phyloP scores from a whole-genome alignment of 2,797 vertebrate genomes.

The Phoxinus dragarum region DNA sequence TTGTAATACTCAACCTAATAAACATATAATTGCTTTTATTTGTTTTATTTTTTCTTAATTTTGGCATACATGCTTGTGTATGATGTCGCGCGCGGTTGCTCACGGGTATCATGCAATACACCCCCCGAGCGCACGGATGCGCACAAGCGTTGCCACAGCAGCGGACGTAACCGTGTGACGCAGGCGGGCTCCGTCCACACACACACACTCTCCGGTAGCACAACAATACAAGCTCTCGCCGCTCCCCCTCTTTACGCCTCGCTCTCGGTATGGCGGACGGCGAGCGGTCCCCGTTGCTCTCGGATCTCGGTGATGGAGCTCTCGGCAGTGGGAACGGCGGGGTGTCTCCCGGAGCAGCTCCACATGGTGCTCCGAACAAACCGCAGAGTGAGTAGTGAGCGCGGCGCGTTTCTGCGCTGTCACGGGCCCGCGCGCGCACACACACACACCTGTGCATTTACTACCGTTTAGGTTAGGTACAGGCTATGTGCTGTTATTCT shows the following conservation, averaged over 20 bases:
- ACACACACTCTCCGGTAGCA: constrained; percentile 58
- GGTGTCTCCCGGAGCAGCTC: constrained; percentile 80
- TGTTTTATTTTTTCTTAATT: not conserved
- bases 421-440: constrained; percentile 17
- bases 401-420: constrained; percentile 38
- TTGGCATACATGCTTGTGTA: not conserved
- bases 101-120: constrained; percentile 33
- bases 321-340: constrained; percentile 80
- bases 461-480: not conserved
- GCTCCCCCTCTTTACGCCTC: constrained; percentile 63
- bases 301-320: constrained; percentile 85
- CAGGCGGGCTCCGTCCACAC: constrained; percentile 62
- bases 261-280: constrained; percentile 88
- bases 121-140: constrained; percentile 62
- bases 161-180: constrained; percentile 77
- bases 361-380: constrained; percentile 81
- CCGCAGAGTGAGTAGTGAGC: constrained; percentile 83
- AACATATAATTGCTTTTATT: not conserved
- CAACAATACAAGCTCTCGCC: constrained; percentile 73
- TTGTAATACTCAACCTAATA: not conserved
- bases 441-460: not conserved
- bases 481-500: not conserved
- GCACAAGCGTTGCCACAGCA: constrained; percentile 70
- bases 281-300: constrained; percentile 90
- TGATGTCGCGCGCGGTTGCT: not conserved